These are phyloP conservation scores for Dolichoris vasculosae DNA, from an alignment of 1,140 invertebrate species.

Conservation along the genomic window DNA sequence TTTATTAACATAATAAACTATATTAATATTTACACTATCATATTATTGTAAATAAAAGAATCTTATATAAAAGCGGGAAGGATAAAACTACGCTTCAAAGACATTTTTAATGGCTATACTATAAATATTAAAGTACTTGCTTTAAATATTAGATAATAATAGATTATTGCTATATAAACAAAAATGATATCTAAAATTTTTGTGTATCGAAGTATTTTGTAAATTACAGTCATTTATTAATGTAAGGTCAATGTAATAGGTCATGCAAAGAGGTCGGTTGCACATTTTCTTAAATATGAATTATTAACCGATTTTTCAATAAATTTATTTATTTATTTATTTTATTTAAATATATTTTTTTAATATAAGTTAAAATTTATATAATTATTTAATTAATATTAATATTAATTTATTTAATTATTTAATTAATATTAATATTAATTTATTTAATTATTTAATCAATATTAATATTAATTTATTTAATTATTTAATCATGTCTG, in stretches of 20 bases:
- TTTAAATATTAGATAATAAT: constrained; percentile 6
- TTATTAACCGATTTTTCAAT: not conserved
- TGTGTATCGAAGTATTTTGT: not conserved
- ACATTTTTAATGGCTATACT: not conserved
- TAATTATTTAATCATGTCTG: too few species aligned
- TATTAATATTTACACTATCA: not conserved
- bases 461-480: too few species aligned
- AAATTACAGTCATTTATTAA: not conserved
- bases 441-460: too few species aligned
- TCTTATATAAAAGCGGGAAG: not conserved
- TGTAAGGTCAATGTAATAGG: constrained; percentile 6
- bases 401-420: too few species aligned
- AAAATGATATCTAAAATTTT: not conserved
- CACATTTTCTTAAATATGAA: not conserved
- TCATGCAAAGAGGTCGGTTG: not conserved
- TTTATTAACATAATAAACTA: too few species aligned
- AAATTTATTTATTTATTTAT: not conserved
- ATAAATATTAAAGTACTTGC: not conserved
- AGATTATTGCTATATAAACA: not conserved
- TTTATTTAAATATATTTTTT: not conserved
- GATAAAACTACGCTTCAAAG: not conserved
- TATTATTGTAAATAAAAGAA: not conserved
- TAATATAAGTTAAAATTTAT: not conserved
- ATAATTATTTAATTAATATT: too few species aligned
- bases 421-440: too few species aligned